phyloP scores from a whole-genome alignment of 2,797 vertebrate species.

The Gymnoscopelus microlampas region DNA sequence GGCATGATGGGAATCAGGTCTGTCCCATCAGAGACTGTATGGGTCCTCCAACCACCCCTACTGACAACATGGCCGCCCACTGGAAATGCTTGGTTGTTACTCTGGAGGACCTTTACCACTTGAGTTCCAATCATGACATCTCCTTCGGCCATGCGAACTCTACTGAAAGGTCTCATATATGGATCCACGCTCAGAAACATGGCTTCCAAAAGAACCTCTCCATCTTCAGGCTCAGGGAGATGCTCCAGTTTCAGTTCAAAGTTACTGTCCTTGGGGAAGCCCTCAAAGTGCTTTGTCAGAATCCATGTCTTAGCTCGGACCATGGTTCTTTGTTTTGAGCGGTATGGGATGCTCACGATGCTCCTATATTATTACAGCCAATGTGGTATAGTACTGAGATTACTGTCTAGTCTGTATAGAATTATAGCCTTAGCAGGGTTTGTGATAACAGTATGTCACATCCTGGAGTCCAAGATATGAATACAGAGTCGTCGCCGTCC shows the following conservation, averaged over 20 bases:
- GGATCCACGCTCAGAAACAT: constrained; percentile 92
- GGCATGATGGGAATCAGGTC: constrained; percentile 72
- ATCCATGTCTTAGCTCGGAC: constrained; percentile 85
- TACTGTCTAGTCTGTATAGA: no score
- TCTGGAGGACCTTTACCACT: constrained; percentile 90
- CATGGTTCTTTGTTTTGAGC: constrained; percentile 70
- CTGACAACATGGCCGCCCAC: constrained; percentile 79
- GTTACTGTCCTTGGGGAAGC: constrained; percentile 82
- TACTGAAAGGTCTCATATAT: constrained; percentile 88
- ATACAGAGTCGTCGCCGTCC: no score
- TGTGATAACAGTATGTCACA: no score
- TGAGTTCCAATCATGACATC: constrained; percentile 89
- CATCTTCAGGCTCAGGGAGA: constrained; percentile 85
- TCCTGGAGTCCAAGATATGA: no score
- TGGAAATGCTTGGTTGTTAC: constrained; percentile 84
- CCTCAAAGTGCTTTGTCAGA: constrained; percentile 87
- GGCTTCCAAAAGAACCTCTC: constrained; percentile 90
- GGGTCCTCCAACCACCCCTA: constrained; percentile 86
- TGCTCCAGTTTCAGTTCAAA: constrained; percentile 86
- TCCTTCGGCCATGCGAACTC: constrained; percentile 82
- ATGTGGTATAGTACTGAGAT: no score
- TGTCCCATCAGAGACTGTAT: constrained; percentile 83
- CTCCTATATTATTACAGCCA: no score
- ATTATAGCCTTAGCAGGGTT: no score
- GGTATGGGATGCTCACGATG: no score